Conservation (phyloP, 2,888 invertebrate genomes). For the Drosophila subsilvestris region DNA sequence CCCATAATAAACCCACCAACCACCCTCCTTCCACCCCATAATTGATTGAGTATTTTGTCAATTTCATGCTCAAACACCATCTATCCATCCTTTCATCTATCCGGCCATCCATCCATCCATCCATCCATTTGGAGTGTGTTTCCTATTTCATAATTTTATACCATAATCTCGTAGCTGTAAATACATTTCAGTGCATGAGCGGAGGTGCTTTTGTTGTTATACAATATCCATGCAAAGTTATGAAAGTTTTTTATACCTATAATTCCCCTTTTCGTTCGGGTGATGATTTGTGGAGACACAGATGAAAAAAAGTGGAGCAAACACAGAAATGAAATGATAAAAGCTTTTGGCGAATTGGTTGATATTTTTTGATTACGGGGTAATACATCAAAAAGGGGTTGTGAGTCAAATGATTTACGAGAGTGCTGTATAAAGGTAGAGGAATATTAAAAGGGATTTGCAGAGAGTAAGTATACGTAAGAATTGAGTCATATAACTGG, state of each 20-base stretch:
- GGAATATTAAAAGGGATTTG: not conserved
- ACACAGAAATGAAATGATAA: constrained; percentile 1
- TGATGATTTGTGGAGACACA: constrained; percentile 35
- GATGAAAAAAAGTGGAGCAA: constrained; percentile 18
- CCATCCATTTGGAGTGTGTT: constrained; percentile 14
- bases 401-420: not conserved
- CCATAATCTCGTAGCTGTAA: constrained; percentile 31
- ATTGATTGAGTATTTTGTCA: constrained; percentile 58
- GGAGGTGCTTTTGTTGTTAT: constrained; percentile 30
- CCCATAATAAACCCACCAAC: constrained; percentile 3
- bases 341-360: constrained; percentile 17
- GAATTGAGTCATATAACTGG: no score
- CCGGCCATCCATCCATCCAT: constrained; percentile 18
- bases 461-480: not conserved
- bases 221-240: constrained; percentile 21
- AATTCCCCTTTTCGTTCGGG: not conserved
- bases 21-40: constrained; percentile 23
- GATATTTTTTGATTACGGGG: constrained; percentile 3
- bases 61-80: constrained; percentile 47
- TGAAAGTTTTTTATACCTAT: constrained; percentile 35
- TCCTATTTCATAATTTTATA: constrained; percentile 44
- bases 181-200: constrained; percentile 6
- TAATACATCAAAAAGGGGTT: not conserved
- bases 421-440: no score
- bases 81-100: constrained; percentile 16